phyloP scores from a whole-genome alignment of 1,140 invertebrate genomes.

The Acromyrmex echinatior region DNA sequence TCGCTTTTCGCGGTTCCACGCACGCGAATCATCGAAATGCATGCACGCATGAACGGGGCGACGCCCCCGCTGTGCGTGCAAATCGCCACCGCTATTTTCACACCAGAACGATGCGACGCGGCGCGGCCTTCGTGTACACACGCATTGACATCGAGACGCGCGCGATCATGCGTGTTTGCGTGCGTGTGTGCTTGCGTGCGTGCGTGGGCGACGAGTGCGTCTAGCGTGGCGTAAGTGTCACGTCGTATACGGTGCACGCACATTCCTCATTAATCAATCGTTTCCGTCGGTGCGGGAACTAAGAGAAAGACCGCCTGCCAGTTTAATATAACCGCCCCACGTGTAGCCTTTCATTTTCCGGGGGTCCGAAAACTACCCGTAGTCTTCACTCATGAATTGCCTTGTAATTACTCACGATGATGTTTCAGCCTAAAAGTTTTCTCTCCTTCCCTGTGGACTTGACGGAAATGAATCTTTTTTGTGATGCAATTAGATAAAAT shows the following conservation, averaged over 20 bases:
- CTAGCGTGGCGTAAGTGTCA: conserved; percentile 66
- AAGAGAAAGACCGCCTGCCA: conserved; percentile 25
- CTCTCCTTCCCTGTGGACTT: not conserved
- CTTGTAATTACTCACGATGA: conserved; percentile 26
- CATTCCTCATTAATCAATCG: conserved; percentile 73
- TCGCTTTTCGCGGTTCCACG: not conserved
- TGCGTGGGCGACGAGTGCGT: conserved; percentile 65
- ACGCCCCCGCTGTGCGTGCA: not conserved
- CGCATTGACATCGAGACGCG: conserved; percentile 63
- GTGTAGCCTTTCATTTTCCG: conserved; percentile 50
- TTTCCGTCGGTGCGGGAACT: conserved; percentile 58
- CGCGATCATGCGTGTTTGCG: conserved; percentile 45
- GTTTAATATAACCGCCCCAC: conserved; percentile 41
- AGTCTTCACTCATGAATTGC: conserved; percentile 22
- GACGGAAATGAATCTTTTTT: conserved; percentile 2
- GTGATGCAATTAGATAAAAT: conserved; percentile 3
- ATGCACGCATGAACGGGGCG: not conserved
- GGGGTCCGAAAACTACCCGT: not conserved
- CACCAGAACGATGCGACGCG: conserved; percentile 6
- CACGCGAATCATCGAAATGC: not conserved
- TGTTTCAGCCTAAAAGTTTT: not conserved
- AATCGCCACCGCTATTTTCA: conserved; percentile 64
- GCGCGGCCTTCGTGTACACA: not conserved
- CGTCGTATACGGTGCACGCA: conserved; percentile 61
- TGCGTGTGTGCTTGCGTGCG: conserved; percentile 32